Base-by-base conservation (phyloP, 2,888 invertebrate species). In the Congeria kusceri region DNA sequence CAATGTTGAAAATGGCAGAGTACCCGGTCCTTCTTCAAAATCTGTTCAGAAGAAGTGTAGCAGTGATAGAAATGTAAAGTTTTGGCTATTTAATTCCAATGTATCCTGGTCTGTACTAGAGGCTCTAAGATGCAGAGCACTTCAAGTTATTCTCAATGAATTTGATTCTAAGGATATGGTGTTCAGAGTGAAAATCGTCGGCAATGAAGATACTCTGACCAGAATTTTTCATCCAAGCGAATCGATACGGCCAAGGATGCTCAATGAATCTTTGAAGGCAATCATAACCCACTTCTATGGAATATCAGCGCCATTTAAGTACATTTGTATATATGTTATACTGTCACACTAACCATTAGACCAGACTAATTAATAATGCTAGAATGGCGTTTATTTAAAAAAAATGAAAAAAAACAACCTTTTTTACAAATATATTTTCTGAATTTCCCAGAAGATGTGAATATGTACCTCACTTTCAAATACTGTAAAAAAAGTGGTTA, bases 281-380 rank as follows among this genome's bases (percentile, higher is more conserved):
- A 67, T 91, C n/a, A 86, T 92, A 85, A 70, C 78, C 20, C 67
- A 86, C 67, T 91, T 91, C 69, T 89, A 87, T 74, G 79, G 83
- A 20, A 77, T 88, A 20, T 28, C 68, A 20, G 53, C 68, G n/a
- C 77, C 80, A 62, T 57, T 78, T 83, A 67, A 69, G 69, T 72
- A 57, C 18, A 44, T 44, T 44, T 44, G 11, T 44, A 18, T 13
- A 13, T 9, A 44, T 44, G 18, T 44, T 13, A 13, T 44, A 13
- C 18, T 44, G 46, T 44, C n/a, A n/a, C n/a, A n/a, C n/a, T n/a
- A n/a, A n/a, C n/a, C n/a, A n/a, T n/a, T n/a, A n/a, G n/a, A n/a
- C n/a, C n/a, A n/a, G n/a, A n/a, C n/a, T n/a, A n/a, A n/a, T n/a
- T n/a, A n/a, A n/a, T n/a, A n/a, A n/a, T n/a, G n/a, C n/a, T n/a